These are phyloP conservation scores for Schizothorax lantsangensis DNA, from an alignment of 2,797 vertebrate species.

Conservation along the genomic window DNA sequence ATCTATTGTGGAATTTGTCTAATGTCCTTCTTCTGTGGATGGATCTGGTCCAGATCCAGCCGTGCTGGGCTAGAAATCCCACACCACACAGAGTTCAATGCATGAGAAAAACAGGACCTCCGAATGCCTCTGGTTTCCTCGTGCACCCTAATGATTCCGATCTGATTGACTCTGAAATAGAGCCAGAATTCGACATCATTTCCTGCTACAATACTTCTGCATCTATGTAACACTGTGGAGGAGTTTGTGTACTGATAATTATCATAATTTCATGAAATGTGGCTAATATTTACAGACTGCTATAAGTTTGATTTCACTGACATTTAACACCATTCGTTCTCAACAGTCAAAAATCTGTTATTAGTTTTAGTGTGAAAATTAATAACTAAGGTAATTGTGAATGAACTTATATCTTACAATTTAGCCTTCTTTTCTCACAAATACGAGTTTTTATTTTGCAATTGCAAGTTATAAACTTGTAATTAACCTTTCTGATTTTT, in stretches of 20 bases:
- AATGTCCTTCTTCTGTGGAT: constrained; percentile 62
- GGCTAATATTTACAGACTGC: neutral
- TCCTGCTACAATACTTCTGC: neutral
- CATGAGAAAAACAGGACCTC: constrained; percentile 60
- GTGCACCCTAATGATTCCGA: constrained; percentile 26
- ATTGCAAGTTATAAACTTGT: neutral
- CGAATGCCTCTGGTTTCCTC: constrained; percentile 22
- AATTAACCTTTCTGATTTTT: too few relatives aligned
- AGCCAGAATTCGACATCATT: constrained; percentile 26
- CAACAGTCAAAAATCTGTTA: neutral
- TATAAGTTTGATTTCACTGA: neutral
- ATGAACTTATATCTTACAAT: neutral
- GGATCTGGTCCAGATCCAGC: constrained; percentile 47
- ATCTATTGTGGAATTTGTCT: constrained; percentile 75
- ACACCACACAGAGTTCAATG: constrained; percentile 39
- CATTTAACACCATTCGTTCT: neutral
- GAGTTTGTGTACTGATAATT: neutral
- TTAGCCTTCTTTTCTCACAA: too few relatives aligned
- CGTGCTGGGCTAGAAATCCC: constrained; percentile 36
- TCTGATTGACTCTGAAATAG: constrained; percentile 15
- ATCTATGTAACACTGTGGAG: neutral
- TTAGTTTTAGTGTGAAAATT: neutral
- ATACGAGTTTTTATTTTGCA: neutral
- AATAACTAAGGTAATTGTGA: neutral
- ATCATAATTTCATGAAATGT: neutral